Evolutionary conservation across 2,113 vertebrate species (phyloP).

Genomic region (Halcyon malimbica): DNA sequence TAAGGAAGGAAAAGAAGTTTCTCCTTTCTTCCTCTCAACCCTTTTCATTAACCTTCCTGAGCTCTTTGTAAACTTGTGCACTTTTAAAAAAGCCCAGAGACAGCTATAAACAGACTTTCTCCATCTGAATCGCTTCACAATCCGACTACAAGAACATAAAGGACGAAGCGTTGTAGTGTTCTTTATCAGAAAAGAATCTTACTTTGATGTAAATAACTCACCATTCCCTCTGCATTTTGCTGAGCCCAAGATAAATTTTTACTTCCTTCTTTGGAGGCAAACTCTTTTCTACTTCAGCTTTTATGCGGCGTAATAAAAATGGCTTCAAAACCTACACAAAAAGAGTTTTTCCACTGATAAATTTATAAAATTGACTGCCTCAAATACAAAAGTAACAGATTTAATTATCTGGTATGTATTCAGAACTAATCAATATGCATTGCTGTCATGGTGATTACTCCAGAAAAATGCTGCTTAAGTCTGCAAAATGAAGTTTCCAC

Average conservation of each 20-base stretch:
- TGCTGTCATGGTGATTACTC: background rate
- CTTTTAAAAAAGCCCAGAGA: background rate
- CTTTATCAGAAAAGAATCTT: background rate
- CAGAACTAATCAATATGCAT: background rate
- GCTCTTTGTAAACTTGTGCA: background rate
- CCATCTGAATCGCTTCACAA: background rate
- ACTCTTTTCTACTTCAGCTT: constrained; percentile 90
- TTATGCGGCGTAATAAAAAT: constrained; percentile 89
- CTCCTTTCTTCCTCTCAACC: background rate
- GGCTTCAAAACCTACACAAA: constrained; percentile 85
- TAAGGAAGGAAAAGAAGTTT: background rate
- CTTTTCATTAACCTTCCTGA: background rate
- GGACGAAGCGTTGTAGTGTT: background rate
- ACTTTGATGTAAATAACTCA: constrained; percentile 62
- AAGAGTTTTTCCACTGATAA: background rate
- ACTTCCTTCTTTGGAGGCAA: constrained; percentile 90
- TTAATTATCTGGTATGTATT: background rate
- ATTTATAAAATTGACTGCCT: background rate
- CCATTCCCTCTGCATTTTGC: constrained; percentile 93
- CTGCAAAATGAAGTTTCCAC: background rate
- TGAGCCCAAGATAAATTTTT: constrained; percentile 90
- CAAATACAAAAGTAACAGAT: background rate
- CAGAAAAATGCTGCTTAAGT: background rate
- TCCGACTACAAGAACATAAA: background rate
- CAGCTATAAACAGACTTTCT: background rate